phyloP scores from a whole-genome alignment of 2,888 invertebrate species.

The Drosophila helvetica region DNA sequence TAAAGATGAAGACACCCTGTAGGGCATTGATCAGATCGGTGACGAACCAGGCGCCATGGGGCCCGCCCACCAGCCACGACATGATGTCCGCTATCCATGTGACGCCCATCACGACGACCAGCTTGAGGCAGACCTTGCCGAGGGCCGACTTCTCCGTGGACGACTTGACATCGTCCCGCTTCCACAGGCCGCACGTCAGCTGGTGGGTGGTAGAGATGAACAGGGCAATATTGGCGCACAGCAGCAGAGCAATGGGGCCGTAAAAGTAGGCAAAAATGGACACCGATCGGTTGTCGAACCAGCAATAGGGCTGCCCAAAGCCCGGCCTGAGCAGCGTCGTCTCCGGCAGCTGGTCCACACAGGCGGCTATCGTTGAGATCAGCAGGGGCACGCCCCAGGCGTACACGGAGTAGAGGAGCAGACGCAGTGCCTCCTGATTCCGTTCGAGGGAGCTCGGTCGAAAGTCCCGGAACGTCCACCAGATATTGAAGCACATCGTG shows the following conservation, averaged over 20 bases:
- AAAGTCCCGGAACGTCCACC: conserved; percentile 95
- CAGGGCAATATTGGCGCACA: conserved; percentile 91
- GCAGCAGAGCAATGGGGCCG: conserved; percentile 91
- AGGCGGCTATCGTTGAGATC: conserved; percentile 89
- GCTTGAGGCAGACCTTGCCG: conserved; percentile 93
- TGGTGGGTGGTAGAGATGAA: conserved; percentile 93
- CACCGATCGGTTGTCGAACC: conserved; percentile 91
- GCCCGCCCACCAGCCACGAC: conserved; percentile 93
- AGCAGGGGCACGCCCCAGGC: conserved; percentile 93
- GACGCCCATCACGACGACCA: conserved; percentile 92
- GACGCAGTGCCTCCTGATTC: conserved; percentile 91
- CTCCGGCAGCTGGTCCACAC: conserved; percentile 89
- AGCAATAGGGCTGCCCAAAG: conserved; percentile 90
- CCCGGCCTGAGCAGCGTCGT: conserved; percentile 88
- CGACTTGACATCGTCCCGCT: conserved; percentile 93
- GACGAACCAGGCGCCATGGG: conserved; percentile 91
- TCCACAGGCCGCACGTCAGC: conserved; percentile 94
- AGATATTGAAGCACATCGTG: conserved; percentile 97
- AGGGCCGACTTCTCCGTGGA: conserved; percentile 92
- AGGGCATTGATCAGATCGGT: conserved; percentile 93
- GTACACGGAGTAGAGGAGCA: conserved; percentile 91
- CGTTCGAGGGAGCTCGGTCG: conserved; percentile 93
- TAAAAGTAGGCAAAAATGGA: conserved; percentile 94
- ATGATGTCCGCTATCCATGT: conserved; percentile 92
- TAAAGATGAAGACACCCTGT: conserved; percentile 94